Conservation (phyloP, 2,113 vertebrate species). For the Aptenodytes forsteri region DNA sequence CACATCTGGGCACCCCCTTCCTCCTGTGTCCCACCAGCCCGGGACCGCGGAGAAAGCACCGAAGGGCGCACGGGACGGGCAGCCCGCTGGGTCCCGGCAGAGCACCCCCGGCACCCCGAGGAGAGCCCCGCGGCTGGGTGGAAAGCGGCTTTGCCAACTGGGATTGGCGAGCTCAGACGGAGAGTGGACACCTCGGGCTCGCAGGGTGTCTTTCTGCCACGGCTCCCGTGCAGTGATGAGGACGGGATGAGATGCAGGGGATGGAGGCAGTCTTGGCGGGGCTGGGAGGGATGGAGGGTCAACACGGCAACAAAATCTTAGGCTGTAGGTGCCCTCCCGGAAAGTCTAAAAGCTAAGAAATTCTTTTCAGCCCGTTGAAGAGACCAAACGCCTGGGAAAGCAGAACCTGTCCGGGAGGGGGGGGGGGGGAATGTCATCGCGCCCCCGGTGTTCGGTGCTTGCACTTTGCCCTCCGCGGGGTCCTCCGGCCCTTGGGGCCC, state of each 20-base stretch:
- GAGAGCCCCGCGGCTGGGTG: not conserved
- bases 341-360: not conserved
- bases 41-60: accelerated
- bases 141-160: not conserved
- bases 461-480: not conserved
- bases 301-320: not conserved
- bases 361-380: not conserved
- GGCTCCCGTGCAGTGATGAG: not conserved
- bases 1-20: not conserved
- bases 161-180: not conserved
- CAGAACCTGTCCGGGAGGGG: not conserved
- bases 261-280: not conserved
- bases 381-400: not conserved
- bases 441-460: not conserved
- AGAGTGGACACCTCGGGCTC: not conserved
- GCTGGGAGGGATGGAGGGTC: accelerated
- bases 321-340: not conserved
- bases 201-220: not conserved
- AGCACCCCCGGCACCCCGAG: too few relatives aligned
- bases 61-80: accelerated
- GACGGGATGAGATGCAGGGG: not conserved
- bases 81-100: not conserved
- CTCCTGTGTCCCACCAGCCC: not conserved
- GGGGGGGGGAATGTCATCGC: not conserved
- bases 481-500: not conserved